Evolutionary conservation across 2,888 invertebrate genomes (phyloP).

Genomic region (Parnassius mnemosyne): DNA sequence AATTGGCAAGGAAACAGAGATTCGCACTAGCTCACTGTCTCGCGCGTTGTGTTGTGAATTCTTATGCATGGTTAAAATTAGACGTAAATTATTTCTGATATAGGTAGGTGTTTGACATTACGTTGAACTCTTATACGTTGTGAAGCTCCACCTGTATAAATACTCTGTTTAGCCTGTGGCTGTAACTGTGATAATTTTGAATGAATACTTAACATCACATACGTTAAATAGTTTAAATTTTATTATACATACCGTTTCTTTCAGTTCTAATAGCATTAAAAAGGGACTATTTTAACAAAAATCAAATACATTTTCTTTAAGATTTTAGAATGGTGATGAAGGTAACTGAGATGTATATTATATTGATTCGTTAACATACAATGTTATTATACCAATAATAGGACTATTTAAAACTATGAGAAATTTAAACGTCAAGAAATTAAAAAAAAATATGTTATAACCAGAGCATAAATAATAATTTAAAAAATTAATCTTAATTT

Average conservation of each 20-base stretch:
- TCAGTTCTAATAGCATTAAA: too few relatives aligned
- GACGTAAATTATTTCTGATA: constrained; percentile 78
- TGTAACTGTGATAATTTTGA: constrained; percentile 25
- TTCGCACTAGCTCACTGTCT: constrained; percentile 80
- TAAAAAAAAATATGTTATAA: too few relatives aligned
- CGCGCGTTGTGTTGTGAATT: constrained; percentile 79
- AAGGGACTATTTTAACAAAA: too few relatives aligned
- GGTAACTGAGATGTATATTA: too few relatives aligned
- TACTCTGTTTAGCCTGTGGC: constrained; percentile 49
- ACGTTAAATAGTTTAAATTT: constrained; percentile 19
- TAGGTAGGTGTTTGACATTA: constrained; percentile 81
- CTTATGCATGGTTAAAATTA: constrained; percentile 79
- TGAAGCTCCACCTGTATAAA: constrained; percentile 76
- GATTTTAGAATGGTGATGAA: too few relatives aligned
- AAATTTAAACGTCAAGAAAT: too few relatives aligned
- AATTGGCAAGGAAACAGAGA: constrained; percentile 78
- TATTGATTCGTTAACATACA: too few relatives aligned
- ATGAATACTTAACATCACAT: constrained; percentile 17
- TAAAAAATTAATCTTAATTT: too few relatives aligned
- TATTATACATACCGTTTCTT: not conserved
- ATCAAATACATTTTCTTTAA: too few relatives aligned
- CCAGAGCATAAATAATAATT: too few relatives aligned
- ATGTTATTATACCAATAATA: too few relatives aligned
- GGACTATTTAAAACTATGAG: too few relatives aligned
- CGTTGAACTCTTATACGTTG: constrained; percentile 80